A percentile compares a stretch with the other conserved stretches of the same genome.
Evolutionary conservation across 1,140 invertebrate species (phyloP).

Genomic region (Heliconius melpomene): DNA sequence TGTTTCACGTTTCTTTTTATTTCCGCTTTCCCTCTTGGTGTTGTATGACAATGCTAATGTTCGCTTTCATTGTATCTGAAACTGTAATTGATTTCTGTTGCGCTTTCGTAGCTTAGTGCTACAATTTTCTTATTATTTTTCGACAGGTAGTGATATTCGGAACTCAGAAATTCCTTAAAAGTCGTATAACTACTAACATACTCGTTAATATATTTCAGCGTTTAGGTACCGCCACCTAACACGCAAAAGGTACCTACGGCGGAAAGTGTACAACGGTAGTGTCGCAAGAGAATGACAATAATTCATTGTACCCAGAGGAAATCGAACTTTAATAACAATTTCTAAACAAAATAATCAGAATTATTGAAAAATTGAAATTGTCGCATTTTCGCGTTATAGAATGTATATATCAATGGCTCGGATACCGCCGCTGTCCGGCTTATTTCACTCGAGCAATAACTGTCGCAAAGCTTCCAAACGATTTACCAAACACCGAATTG

Average conservation of each 20-base stretch:
- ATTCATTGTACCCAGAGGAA: not conserved
- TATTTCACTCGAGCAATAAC: conserved; percentile 47
- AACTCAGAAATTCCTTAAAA: too few relatives aligned
- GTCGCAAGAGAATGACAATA: too few relatives aligned
- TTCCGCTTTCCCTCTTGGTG: not conserved
- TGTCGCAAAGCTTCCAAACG: conserved; percentile 45
- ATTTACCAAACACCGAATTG: conserved; percentile 46
- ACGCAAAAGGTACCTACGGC: too few relatives aligned
- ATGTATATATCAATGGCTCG: conserved; percentile 21
- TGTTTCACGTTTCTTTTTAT: conserved; percentile 10
- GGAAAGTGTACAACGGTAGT: too few relatives aligned
- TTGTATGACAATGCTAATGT: conserved; percentile 19
- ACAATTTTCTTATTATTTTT: not conserved
- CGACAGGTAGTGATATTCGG: too few relatives aligned
- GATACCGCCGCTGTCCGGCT: conserved; percentile 30
- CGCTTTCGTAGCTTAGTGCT: not conserved
- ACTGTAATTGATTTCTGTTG: conserved; percentile 1
- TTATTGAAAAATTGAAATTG: not conserved
- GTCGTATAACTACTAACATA: too few relatives aligned
- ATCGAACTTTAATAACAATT: not conserved
- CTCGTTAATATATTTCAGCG: too few relatives aligned
- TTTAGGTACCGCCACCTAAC: too few relatives aligned
- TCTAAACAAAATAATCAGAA: not conserved
- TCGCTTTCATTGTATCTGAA: conserved; percentile 2
- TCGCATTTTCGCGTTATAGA: not conserved